These are phyloP conservation scores for Panagrolaimus sp. DNA, from an alignment of 1,140 invertebrate species.

Conservation along the genomic window DNA sequence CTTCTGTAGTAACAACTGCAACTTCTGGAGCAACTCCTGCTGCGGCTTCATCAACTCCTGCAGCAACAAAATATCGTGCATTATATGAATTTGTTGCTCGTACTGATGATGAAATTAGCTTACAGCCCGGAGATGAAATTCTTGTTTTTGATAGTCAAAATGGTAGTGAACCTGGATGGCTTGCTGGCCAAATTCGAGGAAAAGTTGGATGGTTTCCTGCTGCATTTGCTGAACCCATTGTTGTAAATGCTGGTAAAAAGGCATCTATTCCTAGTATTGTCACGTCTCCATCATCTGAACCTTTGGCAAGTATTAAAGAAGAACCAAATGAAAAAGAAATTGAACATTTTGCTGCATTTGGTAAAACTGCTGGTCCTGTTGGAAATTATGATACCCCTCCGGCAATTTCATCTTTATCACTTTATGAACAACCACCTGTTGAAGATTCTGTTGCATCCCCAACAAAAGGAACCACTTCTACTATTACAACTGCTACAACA, in stretches of 20 bases:
- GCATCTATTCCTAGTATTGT: constrained; percentile 19
- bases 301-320: constrained; percentile 53
- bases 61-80: constrained; percentile 69
- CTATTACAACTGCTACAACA: background rate
- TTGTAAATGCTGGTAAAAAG: constrained; percentile 40
- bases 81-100: constrained; percentile 87
- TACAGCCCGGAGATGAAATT: constrained; percentile 88
- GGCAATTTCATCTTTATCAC: background rate
- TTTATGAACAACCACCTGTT: background rate
- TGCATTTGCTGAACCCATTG: constrained; percentile 81
- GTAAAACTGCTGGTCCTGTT: background rate
- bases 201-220: constrained; percentile 83
- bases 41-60: constrained; percentile 16
- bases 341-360: background rate
- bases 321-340: constrained; percentile 40
- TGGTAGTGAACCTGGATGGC: constrained; percentile 90
- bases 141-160: constrained; percentile 74
- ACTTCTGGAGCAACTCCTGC: constrained; percentile 18
- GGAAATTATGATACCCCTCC: constrained; percentile 12
- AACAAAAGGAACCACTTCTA: background rate
- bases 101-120: constrained; percentile 84
- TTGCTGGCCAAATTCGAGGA: constrained; percentile 71
- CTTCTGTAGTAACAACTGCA: constrained; percentile 22
- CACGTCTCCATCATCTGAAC: constrained; percentile 53
- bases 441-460: background rate